Evolutionary conservation across 2,888 invertebrate species (phyloP).

Genomic region (Ophonus ardosiacus): DNA sequence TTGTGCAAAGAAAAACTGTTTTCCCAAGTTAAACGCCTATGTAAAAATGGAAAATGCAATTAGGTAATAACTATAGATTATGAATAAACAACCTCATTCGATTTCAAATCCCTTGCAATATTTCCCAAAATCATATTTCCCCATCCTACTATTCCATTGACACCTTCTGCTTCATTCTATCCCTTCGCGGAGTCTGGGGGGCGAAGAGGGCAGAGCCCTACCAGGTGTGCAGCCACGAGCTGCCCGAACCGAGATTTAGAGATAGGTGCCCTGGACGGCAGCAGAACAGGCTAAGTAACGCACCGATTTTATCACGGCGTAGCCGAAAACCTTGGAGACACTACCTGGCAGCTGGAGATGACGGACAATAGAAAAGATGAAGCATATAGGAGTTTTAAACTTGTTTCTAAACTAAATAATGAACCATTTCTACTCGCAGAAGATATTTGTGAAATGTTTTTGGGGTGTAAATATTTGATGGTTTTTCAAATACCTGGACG

Average conservation of each 20-base stretch:
- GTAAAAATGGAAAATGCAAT: no score
- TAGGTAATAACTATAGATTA: no score
- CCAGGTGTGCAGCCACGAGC: background rate
- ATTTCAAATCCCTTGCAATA: no score
- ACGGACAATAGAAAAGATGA: background rate
- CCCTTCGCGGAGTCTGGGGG: background rate
- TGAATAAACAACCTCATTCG: no score
- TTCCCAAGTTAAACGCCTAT: no score
- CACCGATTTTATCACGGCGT: background rate
- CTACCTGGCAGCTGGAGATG: background rate
- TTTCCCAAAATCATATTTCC: no score
- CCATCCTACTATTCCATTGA: background rate
- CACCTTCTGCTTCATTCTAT: background rate
- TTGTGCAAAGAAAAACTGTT: no score
- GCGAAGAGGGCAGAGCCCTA: background rate
- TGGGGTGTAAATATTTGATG: no score
- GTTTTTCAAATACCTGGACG: no score
- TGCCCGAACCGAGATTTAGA: background rate
- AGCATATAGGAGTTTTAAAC: background rate
- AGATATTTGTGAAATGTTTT: no score
- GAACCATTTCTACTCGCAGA: background rate
- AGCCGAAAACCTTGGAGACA: background rate
- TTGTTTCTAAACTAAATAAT: background rate
- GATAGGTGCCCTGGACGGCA: background rate
- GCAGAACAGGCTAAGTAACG: background rate